Evolutionary conservation across 2,797 vertebrate species (phyloP).

Genomic region (Argentina silus): DNA sequence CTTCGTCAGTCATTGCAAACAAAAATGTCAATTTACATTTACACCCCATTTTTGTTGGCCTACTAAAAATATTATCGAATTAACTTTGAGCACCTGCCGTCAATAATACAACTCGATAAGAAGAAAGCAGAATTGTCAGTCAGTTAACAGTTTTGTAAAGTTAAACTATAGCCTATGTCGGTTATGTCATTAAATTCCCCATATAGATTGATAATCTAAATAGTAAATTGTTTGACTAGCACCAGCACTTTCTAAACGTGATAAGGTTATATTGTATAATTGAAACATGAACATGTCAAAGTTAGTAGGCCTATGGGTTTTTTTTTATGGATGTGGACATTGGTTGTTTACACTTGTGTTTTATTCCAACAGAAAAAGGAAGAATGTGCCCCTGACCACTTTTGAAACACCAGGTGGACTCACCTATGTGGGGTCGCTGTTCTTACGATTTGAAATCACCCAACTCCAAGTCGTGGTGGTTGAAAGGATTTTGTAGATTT

Average conservation of each 20-base stretch:
- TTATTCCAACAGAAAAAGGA: background rate
- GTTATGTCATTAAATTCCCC: too few species aligned
- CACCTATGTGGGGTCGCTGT: constrained; percentile 66
- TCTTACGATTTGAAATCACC: constrained; percentile 67
- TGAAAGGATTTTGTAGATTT: constrained; percentile 77
- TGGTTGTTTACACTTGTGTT: background rate
- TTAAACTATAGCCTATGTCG: too few species aligned
- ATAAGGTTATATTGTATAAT: too few species aligned
- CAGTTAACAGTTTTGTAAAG: background rate
- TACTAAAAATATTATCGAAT: background rate
- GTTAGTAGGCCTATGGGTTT: background rate
- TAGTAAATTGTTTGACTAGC: too few species aligned
- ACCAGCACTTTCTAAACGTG: too few species aligned
- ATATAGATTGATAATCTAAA: too few species aligned
- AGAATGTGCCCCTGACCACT: background rate
- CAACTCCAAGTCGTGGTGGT: constrained; percentile 58
- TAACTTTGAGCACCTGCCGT: constrained; percentile 9
- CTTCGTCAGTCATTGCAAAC: too few species aligned
- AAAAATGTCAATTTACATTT: too few species aligned
- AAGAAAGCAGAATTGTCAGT: background rate
- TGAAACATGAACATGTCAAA: background rate
- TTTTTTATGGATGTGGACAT: background rate
- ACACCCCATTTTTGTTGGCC: too few species aligned
- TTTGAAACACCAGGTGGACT: constrained; percentile 20
- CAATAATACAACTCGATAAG: background rate